A percentile compares a stretch with the other conserved stretches of the same genome.
phyloP scores from a whole-genome alignment of 2,888 invertebrate genomes.

The Andrena camellia region DNA sequence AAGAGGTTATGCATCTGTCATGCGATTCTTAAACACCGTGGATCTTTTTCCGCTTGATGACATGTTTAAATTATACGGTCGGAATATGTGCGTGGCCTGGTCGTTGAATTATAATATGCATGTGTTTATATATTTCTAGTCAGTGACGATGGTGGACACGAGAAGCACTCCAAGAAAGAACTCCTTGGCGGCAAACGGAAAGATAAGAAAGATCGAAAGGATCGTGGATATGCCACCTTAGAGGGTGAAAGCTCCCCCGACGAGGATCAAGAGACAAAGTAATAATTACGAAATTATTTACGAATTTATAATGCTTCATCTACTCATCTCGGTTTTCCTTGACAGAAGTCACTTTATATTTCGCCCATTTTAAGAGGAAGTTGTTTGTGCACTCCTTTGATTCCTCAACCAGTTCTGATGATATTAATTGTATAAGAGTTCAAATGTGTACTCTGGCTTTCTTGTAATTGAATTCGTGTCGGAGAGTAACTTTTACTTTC shows the following conservation, averaged over 20 bases:
- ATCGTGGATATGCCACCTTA: slow-evolving; percentile 95
- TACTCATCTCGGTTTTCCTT: background rate
- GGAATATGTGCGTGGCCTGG: background rate
- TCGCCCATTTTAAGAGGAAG: background rate
- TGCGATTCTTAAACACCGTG: background rate
- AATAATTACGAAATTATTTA: slow-evolving; percentile 66
- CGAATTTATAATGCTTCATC: background rate
- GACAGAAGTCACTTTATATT: background rate
- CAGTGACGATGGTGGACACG: slow-evolving; percentile 92
- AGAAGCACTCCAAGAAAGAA: slow-evolving; percentile 92
- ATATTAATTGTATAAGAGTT: background rate
- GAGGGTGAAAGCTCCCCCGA: slow-evolving; percentile 97
- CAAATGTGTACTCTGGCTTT: background rate
- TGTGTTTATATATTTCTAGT: slow-evolving; percentile 85
- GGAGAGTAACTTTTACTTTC: slow-evolving; percentile 41
- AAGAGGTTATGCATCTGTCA: slow-evolving; percentile 70
- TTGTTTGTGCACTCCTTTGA: background rate
- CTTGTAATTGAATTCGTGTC: background rate
- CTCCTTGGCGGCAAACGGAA: slow-evolving; percentile 91
- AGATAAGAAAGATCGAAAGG: slow-evolving; percentile 95
- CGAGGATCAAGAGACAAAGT: slow-evolving; percentile 94
- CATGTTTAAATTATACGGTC: background rate
- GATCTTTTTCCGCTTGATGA: background rate
- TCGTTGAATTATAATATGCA: slow-evolving; percentile 10
- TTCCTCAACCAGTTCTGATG: background rate